Evolutionary conservation across 2,797 vertebrate genomes (phyloP), one percentile per base, ranked within the genome.

Genomic region (Chromobotia macracanthus): DNA sequence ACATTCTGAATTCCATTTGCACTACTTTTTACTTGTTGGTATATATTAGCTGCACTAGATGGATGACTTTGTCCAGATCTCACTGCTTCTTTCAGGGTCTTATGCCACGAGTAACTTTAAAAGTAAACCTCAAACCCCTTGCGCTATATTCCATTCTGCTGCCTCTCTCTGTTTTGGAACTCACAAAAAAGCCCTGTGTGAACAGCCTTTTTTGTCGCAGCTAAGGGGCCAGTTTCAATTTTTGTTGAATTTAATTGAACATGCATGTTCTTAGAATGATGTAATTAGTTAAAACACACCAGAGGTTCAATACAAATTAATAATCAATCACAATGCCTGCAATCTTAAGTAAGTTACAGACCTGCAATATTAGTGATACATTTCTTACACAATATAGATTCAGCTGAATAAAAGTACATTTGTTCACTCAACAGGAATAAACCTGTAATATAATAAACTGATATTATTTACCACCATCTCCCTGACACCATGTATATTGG

Each of bases 371-470:
- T 28, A 28, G 12, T 60, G 23, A 31, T 15, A 28, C 58, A 28
- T 16, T 61, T 55, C 28, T 31, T 25, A 5, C 25, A 16, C 25
- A 13, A 9, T 16, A 61, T 5, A 28, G 23, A 28, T 60, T 15
- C 0, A 60, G 23, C 13, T 25, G 25, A 7, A 61, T 61, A 61
- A 58, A 58, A 16, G 58, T 61, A 60, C 56, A 61, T 61, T 61
- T 16, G 25, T 61, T 28, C 25, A 28, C 28, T 61, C 23, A 31
- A 61, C 56, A 60, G 21, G 56, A 60, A 25, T 28, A 2, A 60
- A 60, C 56, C 28, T 61, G 58, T 61, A 31, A 31, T 28, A 31
- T 31, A 60, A 60, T 60, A 28, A 60, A 60, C 56, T 28, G 56
- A 28, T 60, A 16, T 28, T 60, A 28, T 60, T 60, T 60, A 21